A percentile compares a stretch with the other conserved stretches of the same genome.
These are phyloP conservation scores for Onychostruthus taczanowskii DNA, from an alignment of 2,113 vertebrate genomes.

Conservation along the genomic window DNA sequence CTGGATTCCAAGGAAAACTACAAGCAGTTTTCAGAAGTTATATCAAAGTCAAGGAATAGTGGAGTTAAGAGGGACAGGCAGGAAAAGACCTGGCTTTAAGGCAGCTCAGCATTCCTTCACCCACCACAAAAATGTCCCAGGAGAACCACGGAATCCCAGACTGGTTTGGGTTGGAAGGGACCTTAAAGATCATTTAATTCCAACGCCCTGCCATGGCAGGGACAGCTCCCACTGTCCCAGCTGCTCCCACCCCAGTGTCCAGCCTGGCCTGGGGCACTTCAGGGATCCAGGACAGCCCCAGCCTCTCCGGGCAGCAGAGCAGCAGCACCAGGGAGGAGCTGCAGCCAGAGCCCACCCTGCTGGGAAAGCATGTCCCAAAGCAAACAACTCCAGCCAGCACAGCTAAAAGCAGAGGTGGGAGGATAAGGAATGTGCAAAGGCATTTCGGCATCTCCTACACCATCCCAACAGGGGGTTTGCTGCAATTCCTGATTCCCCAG, in stretches of 20 bases:
- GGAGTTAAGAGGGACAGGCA: not conserved
- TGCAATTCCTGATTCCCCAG: not conserved
- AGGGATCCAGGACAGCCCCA: not conserved
- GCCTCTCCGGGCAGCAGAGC: not conserved
- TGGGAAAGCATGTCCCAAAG: not conserved
- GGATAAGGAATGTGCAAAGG: not conserved
- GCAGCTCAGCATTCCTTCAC: not conserved
- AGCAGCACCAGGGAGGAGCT: not conserved
- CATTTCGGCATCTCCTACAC: accelerated
- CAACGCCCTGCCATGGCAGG: not conserved
- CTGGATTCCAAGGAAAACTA: not conserved
- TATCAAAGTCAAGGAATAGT: not conserved
- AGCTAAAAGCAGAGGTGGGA: accelerated
- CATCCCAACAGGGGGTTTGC: accelerated
- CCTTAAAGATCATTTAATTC: not conserved
- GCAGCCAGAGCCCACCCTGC: not conserved
- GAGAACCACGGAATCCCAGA: not conserved
- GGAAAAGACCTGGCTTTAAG: not conserved
- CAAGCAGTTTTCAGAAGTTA: not conserved
- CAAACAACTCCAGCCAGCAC: not conserved
- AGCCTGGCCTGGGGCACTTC: not conserved
- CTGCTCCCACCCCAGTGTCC: not conserved
- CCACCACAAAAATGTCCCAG: not conserved
- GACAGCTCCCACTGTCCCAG: not conserved
- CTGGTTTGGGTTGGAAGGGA: not conserved